Conservation (phyloP, 1,140 invertebrate species). For the Nasonia giraulti region DNA sequence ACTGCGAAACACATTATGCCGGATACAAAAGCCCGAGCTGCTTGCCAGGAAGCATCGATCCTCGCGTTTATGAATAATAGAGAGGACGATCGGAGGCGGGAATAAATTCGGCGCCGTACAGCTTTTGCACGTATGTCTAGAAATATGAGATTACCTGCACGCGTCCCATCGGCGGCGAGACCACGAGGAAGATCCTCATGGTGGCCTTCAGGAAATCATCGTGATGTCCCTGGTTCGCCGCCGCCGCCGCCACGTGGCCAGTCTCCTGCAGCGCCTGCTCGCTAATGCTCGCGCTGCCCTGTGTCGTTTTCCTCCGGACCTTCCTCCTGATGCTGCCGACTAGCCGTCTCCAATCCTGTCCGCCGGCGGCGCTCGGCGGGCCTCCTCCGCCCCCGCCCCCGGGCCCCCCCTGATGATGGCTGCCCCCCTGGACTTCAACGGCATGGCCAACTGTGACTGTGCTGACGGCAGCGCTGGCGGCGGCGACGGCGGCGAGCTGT, state of each 20-base stretch:
- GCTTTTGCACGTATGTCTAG: too few relatives aligned
- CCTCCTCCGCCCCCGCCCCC: slow-evolving; percentile 53
- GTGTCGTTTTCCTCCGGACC: slow-evolving; percentile 62
- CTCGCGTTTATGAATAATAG: not conserved
- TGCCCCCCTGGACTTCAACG: slow-evolving; percentile 34
- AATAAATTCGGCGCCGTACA: too few relatives aligned
- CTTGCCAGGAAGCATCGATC: not conserved
- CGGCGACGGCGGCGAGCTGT: not conserved
- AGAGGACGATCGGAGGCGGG: not conserved
- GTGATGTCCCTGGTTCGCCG: slow-evolving; percentile 60
- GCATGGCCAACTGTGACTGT: not conserved
- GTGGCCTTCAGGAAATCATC: slow-evolving; percentile 79
- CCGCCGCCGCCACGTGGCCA: too few relatives aligned
- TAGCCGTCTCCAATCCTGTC: slow-evolving; percentile 72
- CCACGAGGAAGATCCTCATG: slow-evolving; percentile 80
- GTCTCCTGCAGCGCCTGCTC: slow-evolving; percentile 50
- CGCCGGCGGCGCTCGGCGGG: slow-evolving; percentile 55
- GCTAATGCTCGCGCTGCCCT: slow-evolving; percentile 58
- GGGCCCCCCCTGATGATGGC: slow-evolving; percentile 49
- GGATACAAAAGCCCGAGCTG: not conserved
- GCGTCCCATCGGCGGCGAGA: slow-evolving; percentile 79
- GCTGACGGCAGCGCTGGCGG: not conserved
- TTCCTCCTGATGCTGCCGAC: slow-evolving; percentile 71
- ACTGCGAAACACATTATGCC: not conserved
- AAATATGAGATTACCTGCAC: slow-evolving; percentile 75